phyloP scores from a whole-genome alignment of 2,888 invertebrate species.

The Cepaea hortensis region DNA sequence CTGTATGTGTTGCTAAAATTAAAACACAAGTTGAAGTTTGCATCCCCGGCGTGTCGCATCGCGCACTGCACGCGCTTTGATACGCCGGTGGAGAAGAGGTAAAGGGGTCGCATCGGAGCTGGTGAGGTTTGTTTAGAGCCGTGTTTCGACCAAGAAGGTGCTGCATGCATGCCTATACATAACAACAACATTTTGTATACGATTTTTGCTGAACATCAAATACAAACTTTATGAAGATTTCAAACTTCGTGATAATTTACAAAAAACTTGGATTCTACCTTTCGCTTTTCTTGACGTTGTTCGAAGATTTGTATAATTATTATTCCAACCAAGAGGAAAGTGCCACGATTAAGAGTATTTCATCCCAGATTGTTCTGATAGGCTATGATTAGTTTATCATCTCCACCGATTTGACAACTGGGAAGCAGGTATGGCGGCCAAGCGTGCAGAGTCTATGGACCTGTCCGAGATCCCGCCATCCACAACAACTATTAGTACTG shows the following conservation, averaged over 20 bases:
- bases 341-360: constrained; percentile 22
- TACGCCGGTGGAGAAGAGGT: constrained; percentile 40
- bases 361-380: constrained; percentile 2
- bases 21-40: background rate
- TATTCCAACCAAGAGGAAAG: constrained; percentile 39
- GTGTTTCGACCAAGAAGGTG: constrained; percentile 56
- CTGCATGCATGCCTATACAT: constrained; percentile 73
- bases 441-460: constrained; percentile 61
- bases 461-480: constrained; percentile 70
- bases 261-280: constrained; percentile 21
- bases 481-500: constrained; percentile 89
- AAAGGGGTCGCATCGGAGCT: constrained; percentile 34
- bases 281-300: constrained; percentile 43
- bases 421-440: constrained; percentile 43
- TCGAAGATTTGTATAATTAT: constrained; percentile 10
- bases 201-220: background rate
- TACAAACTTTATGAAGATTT: background rate
- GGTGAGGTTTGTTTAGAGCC: constrained; percentile 69
- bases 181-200: constrained; percentile 18
- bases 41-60: constrained; percentile 44
- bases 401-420: constrained; percentile 10
- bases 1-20: constrained; percentile 18
- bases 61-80: constrained; percentile 25
- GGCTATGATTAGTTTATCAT: constrained; percentile 32
- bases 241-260: constrained; percentile 4